phyloP scores from a whole-genome alignment of 2,797 vertebrate species.

The Manis pentadactyla region DNA sequence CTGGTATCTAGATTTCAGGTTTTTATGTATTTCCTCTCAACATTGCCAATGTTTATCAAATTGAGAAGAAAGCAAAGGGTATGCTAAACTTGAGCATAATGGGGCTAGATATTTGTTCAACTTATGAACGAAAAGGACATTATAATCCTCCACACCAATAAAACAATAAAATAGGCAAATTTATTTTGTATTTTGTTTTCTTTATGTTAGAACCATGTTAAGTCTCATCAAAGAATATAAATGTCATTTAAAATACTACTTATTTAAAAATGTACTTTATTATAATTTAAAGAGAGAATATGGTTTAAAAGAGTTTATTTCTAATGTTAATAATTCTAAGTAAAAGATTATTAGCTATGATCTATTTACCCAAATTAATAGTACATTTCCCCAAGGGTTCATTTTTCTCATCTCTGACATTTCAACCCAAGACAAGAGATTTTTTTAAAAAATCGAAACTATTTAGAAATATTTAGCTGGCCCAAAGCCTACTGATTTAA shows the following conservation, averaged over 20 bases:
- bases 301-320: slow-evolving; percentile 79
- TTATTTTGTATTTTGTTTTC: slow-evolving; percentile 50
- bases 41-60: slow-evolving; percentile 16
- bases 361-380: slow-evolving; percentile 80
- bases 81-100: neutral
- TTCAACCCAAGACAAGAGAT: slow-evolving; percentile 65
- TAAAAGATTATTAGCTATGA: slow-evolving; percentile 79
- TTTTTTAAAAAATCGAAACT: slow-evolving; percentile 66
- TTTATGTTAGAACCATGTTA: neutral
- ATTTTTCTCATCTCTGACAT: slow-evolving; percentile 60
- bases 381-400: slow-evolving; percentile 68
- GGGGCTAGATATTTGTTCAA: slow-evolving; percentile 11
- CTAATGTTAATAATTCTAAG: slow-evolving; percentile 67
- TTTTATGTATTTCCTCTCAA: slow-evolving; percentile 48
- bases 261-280: slow-evolving; percentile 49
- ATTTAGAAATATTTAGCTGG: slow-evolving; percentile 73
- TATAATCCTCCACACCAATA: neutral
- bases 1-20: neutral
- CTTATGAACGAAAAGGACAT: slow-evolving; percentile 17
- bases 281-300: slow-evolving; percentile 76
- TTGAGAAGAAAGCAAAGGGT: slow-evolving; percentile 22
- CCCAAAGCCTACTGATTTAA: slow-evolving; percentile 64
- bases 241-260: slow-evolving; percentile 61
- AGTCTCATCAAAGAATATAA: slow-evolving; percentile 22
- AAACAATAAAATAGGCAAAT: slow-evolving; percentile 56